Conservation (phyloP, 2,888 invertebrate genomes). For the Trichogramma dendrolimi region DNA sequence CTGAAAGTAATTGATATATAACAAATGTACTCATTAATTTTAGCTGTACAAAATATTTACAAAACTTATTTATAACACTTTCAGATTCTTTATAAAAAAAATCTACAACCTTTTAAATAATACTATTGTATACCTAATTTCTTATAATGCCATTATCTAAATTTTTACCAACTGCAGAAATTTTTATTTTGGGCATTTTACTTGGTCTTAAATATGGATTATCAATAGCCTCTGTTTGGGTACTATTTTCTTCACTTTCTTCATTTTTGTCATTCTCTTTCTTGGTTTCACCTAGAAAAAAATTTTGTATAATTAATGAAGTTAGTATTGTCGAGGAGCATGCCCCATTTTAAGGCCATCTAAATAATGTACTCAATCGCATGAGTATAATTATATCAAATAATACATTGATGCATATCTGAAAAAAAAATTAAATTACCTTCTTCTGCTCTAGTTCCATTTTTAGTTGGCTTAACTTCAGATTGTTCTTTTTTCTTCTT, state of each 20-base stretch:
- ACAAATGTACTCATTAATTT: background rate
- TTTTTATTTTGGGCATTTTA: constrained; percentile 50
- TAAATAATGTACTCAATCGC: background rate
- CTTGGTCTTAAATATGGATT: constrained; percentile 51
- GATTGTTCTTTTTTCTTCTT: constrained; percentile 46
- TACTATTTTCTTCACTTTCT: constrained; percentile 38
- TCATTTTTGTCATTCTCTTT: constrained; percentile 13
- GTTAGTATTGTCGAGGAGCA: too few species aligned
- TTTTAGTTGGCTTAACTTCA: constrained; percentile 30
- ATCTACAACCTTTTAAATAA: background rate
- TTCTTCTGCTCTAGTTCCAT: constrained; percentile 33
- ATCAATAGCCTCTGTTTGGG: constrained; percentile 48
- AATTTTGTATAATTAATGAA: constrained; percentile 1
- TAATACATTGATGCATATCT: background rate
- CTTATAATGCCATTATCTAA: constrained; percentile 11
- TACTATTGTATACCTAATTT: constrained; percentile 10
- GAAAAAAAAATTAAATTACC: constrained; percentile 28
- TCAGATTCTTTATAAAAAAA: background rate
- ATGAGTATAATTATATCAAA: background rate
- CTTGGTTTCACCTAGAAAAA: constrained; percentile 14
- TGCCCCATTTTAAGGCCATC: too few species aligned
- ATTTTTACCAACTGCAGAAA: constrained; percentile 17
- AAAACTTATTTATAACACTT: background rate
- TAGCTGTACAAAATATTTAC: background rate
- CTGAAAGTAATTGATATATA: constrained; percentile 17